Percentiles rank a stretch among this genome's conserved stretches.
Evolutionary conservation across 2,113 vertebrate species (phyloP).

Genomic region (Todiramphus saurophagus): DNA sequence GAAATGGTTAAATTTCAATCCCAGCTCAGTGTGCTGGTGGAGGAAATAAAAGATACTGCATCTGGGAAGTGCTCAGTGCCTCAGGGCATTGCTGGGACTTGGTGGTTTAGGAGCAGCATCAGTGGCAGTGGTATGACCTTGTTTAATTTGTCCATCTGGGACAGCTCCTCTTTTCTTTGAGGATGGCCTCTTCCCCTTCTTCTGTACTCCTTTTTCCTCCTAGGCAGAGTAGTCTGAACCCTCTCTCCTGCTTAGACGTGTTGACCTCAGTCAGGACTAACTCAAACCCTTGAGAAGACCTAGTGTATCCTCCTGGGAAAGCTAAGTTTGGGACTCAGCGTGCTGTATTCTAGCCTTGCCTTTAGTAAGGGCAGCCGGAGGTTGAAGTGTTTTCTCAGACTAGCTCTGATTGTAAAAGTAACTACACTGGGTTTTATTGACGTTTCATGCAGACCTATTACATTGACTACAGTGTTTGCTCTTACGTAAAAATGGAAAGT

Average conservation of each 20-base stretch:
- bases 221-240: neutral
- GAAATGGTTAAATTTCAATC: neutral
- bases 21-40: neutral
- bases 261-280: neutral
- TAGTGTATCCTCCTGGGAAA: neutral
- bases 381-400: neutral
- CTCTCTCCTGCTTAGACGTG: neutral
- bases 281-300: neutral
- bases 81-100: neutral
- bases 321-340: neutral
- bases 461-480: neutral
- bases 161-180: neutral
- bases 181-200: neutral
- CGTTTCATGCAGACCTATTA: neutral
- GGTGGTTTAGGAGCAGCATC: neutral
- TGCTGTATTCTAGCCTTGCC: neutral
- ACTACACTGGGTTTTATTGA: neutral
- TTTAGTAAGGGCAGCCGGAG: neutral
- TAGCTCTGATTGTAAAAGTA: neutral
- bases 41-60: neutral
- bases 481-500: slow-evolving; percentile 58
- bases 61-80: accelerated
- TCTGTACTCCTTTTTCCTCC: neutral
- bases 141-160: neutral
- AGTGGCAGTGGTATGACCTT: neutral